Conservation (phyloP, 1,140 invertebrate genomes). For the Brachionus rubens region DNA sequence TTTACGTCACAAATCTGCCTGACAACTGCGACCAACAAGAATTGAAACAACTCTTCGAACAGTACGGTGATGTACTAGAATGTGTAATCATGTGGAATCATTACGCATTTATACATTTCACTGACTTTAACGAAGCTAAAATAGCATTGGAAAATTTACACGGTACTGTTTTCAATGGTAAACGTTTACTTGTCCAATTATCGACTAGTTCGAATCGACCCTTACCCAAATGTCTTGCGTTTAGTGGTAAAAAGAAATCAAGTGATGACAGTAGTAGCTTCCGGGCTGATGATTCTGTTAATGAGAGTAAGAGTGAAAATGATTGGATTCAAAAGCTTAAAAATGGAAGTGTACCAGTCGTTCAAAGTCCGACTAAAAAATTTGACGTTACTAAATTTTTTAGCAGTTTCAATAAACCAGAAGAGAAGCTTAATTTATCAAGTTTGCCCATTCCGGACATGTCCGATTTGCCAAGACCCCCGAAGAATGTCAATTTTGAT, state of each 20-base stretch:
- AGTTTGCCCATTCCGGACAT: neutral
- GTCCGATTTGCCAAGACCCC: neutral
- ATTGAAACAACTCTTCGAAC: neutral
- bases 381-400: constrained; percentile 22
- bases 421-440: neutral
- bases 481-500: neutral
- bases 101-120: constrained; percentile 39
- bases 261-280: neutral
- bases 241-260: neutral
- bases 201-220: constrained; percentile 23
- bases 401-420: neutral
- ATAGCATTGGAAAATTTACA: constrained; percentile 23
- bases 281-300: neutral
- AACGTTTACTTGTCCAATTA: constrained; percentile 15
- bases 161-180: constrained; percentile 6
- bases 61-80: constrained; percentile 28
- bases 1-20: constrained; percentile 5
- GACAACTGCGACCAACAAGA: constrained; percentile 20
- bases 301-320: neutral
- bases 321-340: constrained; percentile 16
- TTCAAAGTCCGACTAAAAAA: neutral
- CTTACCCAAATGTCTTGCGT: constrained; percentile 30
- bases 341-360: neutral
- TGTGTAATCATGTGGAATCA: constrained; percentile 46
- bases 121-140: constrained; percentile 24